phyloP scores from a whole-genome alignment of 2,113 vertebrate species.

The Rhabdomys dilectus region DNA sequence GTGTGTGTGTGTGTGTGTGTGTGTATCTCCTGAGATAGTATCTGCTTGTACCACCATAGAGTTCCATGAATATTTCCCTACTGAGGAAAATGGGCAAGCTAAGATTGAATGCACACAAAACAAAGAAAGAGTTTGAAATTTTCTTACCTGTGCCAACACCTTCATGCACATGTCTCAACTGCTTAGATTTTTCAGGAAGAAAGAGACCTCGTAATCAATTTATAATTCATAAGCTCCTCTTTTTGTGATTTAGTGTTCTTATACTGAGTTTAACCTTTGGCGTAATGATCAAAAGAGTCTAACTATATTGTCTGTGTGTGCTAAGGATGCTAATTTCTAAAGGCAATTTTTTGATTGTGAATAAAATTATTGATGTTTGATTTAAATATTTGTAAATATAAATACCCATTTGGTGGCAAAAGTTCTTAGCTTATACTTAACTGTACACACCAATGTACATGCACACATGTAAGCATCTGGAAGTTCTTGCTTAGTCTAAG shows the following conservation, averaged over 20 bases:
- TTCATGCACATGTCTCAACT: neutral
- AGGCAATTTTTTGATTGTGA: neutral
- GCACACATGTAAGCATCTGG: neutral
- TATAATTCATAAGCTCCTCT: neutral
- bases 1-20: rapidly evolving
- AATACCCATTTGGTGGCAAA: neutral
- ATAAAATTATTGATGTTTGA: neutral
- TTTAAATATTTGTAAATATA: neutral
- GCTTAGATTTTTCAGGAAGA: neutral
- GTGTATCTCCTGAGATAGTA: neutral
- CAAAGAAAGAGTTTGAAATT: neutral
- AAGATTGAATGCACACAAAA: neutral
- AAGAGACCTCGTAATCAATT: neutral
- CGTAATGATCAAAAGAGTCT: neutral
- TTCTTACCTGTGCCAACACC: neutral
- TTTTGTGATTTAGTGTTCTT: neutral
- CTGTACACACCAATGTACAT: neutral
- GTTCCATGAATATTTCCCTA: neutral
- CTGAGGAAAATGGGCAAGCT: neutral
- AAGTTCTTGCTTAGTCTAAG: neutral
- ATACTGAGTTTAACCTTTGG: neutral
- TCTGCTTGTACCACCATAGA: neutral
- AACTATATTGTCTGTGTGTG: neutral
- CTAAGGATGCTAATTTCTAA: neutral
- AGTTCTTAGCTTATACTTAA: neutral